Evolutionary conservation across 2,113 vertebrate species (phyloP).

Genomic region (Psettodes erumei): DNA sequence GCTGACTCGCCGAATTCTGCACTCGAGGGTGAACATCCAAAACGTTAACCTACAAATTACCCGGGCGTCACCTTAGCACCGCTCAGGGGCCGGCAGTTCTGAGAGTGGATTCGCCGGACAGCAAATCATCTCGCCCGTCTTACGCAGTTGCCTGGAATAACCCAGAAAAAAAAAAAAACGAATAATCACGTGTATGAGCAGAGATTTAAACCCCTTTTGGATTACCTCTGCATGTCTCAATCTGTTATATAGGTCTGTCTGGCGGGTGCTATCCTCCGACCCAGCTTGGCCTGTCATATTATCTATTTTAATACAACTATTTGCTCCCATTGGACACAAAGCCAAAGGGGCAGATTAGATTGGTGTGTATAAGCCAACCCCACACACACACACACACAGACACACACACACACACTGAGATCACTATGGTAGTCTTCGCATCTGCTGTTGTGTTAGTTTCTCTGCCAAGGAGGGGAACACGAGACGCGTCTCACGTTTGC

Average conservation of each 20-base stretch:
- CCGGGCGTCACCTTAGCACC: conserved; percentile 19
- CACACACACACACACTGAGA: conserved; percentile 16
- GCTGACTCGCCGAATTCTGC: not conserved
- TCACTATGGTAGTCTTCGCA: conserved; percentile 12
- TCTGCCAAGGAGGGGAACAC: not conserved
- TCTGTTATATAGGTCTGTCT: conserved; percentile 83
- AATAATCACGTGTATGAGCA: conserved; percentile 77
- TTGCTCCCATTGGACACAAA: conserved; percentile 64
- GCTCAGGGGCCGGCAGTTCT: conserved; percentile 34
- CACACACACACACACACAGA: not conserved
- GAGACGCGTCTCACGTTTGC: too few species aligned
- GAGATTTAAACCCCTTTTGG: conserved; percentile 82
- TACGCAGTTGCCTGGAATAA: conserved; percentile 68
- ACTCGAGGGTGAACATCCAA: conserved; percentile 14
- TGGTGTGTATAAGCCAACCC: conserved; percentile 58
- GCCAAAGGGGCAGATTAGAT: conserved; percentile 69
- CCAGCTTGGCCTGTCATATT: conserved; percentile 54
- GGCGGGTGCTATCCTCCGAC: conserved; percentile 44
- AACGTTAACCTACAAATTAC: conserved; percentile 27
- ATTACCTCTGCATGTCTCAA: conserved; percentile 82
- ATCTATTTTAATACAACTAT: conserved; percentile 74
- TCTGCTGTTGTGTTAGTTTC: conserved; percentile 26
- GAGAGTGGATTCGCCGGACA: conserved; percentile 43
- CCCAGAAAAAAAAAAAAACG: conserved; percentile 63
- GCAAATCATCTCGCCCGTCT: conserved; percentile 40